These are phyloP conservation scores for Xestia rhomboidea DNA, from an alignment of 2,888 invertebrate species.

Conservation along the genomic window DNA sequence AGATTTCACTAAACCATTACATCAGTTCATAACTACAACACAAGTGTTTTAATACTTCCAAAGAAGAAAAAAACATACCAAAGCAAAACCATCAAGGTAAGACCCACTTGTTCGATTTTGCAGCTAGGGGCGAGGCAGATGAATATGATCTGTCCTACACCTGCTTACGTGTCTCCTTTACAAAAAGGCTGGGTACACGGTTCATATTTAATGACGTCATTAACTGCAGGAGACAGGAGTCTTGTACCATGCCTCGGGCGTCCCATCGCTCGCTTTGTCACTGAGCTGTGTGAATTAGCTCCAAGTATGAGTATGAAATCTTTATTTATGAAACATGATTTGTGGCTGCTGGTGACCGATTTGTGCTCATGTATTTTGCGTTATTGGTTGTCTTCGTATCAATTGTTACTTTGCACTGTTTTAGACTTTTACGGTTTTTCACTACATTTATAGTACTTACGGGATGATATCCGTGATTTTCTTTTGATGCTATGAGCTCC, in stretches of 20 bases:
- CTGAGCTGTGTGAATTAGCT: slow-evolving; percentile 65
- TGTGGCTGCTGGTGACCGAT: slow-evolving; percentile 9
- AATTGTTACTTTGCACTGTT: no score
- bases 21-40: background rate
- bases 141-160: slow-evolving; percentile 65
- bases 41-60: background rate
- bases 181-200: slow-evolving; percentile 70
- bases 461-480: no score
- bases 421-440: no score
- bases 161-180: slow-evolving; percentile 60
- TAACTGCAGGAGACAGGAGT: slow-evolving; percentile 84
- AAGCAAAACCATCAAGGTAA: slow-evolving; percentile 44
- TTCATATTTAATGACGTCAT: slow-evolving; percentile 90
- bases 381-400: background rate
- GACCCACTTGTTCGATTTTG: slow-evolving; percentile 57
- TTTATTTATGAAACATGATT: slow-evolving; percentile 44
- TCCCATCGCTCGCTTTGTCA: slow-evolving; percentile 71
- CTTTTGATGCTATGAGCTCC: no score
- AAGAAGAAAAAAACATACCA: slow-evolving; percentile 34
- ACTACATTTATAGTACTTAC: no score
- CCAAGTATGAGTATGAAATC: slow-evolving; percentile 45
- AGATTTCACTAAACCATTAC: background rate
- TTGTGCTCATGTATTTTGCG: background rate
- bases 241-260: slow-evolving; percentile 75
- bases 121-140: slow-evolving; percentile 59